Conservation (phyloP, 2,797 vertebrate species). For the Semotilus atromaculatus region DNA sequence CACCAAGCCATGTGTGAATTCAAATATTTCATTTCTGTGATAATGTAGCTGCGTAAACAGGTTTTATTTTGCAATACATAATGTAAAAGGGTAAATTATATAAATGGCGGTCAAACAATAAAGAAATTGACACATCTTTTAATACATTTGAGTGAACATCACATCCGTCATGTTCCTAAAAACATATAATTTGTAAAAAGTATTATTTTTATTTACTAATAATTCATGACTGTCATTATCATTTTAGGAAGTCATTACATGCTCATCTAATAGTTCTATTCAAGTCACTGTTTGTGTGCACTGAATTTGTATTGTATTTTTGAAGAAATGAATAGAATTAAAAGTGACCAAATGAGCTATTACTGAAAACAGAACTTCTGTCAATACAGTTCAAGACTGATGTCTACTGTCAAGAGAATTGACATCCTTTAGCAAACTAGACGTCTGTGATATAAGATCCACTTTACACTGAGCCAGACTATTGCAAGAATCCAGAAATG, state of each 20-base stretch:
- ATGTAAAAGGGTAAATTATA: neutral
- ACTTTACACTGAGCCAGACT: neutral
- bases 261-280: neutral
- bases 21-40: neutral
- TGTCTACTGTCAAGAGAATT: neutral
- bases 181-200: neutral
- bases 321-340: neutral
- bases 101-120: neutral
- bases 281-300: neutral
- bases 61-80: neutral
- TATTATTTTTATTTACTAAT: neutral
- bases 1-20: neutral
- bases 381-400: neutral
- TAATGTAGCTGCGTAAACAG: neutral
- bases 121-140: neutral
- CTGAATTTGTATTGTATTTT: neutral
- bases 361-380: neutral
- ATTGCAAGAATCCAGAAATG: neutral
- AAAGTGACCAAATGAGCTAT: neutral
- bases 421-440: neutral
- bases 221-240: neutral
- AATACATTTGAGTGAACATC: neutral
- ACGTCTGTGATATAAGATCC: neutral
- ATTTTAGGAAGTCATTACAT: neutral
- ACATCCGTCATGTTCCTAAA: neutral